A percentile compares a stretch with the other conserved stretches of the same genome.
These are phyloP conservation scores for Ptychadena robeensis DNA, from an alignment of 2,797 vertebrate species.

Conservation along the genomic window DNA sequence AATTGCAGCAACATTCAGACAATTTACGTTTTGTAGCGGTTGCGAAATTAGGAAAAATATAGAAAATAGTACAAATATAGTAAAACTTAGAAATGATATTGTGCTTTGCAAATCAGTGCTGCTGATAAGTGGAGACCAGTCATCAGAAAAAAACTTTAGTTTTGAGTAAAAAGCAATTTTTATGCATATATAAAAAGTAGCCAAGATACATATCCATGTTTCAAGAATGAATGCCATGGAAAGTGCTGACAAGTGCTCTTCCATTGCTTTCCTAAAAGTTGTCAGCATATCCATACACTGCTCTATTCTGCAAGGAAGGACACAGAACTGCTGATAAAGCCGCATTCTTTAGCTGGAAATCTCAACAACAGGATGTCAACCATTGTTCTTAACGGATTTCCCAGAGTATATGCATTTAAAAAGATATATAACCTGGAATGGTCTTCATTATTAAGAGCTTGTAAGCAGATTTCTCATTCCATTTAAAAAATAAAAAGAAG, in stretches of 20 bases:
- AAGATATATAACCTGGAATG: constrained; percentile 9
- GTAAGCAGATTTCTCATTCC: not conserved
- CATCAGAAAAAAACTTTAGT: too few relatives aligned
- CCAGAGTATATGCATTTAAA: constrained; percentile 21
- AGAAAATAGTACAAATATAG: too few relatives aligned
- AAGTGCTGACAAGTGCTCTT: constrained; percentile 72
- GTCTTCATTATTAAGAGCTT: not conserved
- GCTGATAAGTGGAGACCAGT: too few relatives aligned
- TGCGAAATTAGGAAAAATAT: too few relatives aligned
- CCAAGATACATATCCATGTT: not conserved
- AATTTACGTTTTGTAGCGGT: too few relatives aligned
- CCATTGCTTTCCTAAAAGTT: constrained; percentile 69
- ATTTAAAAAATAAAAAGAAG: too few relatives aligned
- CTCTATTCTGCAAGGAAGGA: constrained; percentile 70
- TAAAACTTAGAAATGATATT: too few relatives aligned
- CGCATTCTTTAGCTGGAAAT: constrained; percentile 67
- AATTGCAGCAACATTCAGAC: too few relatives aligned
- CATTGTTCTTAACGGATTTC: constrained; percentile 67
- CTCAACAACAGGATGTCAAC: constrained; percentile 71
- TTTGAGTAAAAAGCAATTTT: too few relatives aligned
- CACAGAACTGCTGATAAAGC: constrained; percentile 73
- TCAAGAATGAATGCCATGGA: constrained; percentile 8
- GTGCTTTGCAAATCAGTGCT: too few relatives aligned
- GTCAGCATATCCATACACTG: constrained; percentile 50
- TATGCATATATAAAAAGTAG: not conserved